Evolutionary conservation across 1,140 invertebrate species (phyloP).

Genomic region (Sipha flava): DNA sequence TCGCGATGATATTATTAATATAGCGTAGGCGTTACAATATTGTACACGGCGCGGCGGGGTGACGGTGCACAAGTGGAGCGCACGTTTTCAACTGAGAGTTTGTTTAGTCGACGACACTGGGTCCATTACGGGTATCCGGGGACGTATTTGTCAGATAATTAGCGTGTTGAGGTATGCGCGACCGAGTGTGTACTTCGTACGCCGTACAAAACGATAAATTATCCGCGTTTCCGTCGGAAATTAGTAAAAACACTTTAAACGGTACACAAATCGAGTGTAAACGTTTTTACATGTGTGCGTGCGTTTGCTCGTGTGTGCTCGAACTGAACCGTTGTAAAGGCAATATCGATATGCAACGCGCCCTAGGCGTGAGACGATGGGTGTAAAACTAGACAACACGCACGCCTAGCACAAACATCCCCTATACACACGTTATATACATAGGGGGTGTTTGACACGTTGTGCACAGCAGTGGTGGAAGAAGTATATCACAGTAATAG

Average conservation of each 20-base stretch:
- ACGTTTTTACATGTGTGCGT: too few species aligned
- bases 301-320: too few species aligned
- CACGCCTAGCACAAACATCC: background rate
- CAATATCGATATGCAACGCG: too few species aligned
- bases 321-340: too few species aligned
- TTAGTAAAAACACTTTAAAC: constrained; percentile 25
- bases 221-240: constrained; percentile 5
- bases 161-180: background rate
- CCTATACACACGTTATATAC: background rate
- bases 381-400: background rate
- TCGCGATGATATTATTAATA: background rate
- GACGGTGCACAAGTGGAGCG: background rate
- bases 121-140: constrained; percentile 29
- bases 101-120: background rate
- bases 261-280: background rate
- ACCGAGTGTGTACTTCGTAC: background rate
- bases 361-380: constrained; percentile 6
- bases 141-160: constrained; percentile 28
- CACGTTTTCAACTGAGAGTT: constrained; percentile 2
- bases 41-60: too few species aligned
- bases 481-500: too few species aligned
- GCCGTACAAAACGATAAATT: background rate
- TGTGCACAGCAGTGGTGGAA: too few species aligned
- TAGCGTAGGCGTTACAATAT: too few species aligned
- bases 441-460: too few species aligned